These are phyloP conservation scores for Himalopsyche kuldschensis DNA, from an alignment of 2,888 invertebrate genomes.

Conservation along the genomic window DNA sequence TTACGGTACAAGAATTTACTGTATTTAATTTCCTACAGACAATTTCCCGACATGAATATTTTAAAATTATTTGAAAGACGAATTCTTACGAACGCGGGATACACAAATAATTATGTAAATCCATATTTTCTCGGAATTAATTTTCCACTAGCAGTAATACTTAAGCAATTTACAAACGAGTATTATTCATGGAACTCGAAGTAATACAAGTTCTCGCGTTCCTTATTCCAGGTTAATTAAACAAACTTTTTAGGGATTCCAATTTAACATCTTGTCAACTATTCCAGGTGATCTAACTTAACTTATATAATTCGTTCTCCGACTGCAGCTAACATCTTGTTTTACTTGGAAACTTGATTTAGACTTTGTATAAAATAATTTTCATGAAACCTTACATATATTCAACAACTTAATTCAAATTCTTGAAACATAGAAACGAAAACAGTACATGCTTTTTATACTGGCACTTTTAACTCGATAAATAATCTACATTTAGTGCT, in stretches of 20 bases:
- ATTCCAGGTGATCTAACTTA: constrained; percentile 5
- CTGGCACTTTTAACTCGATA: no score
- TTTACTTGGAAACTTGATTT: neutral
- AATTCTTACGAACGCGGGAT: no score
- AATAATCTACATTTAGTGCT: no score
- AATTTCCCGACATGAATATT: no score
- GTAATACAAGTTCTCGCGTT: neutral
- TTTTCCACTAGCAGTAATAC: neutral
- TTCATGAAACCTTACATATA: no score
- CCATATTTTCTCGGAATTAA: neutral
- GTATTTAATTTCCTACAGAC: no score
- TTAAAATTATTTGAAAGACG: no score
- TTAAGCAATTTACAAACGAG: neutral
- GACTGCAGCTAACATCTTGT: neutral
- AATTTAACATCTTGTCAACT: constrained; percentile 4
- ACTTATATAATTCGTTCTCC: neutral
- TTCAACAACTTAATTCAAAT: no score
- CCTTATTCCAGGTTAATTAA: constrained; percentile 1
- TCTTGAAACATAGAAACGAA: no score
- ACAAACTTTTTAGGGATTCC: neutral
- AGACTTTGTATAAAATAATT: neutral
- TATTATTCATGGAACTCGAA: neutral
- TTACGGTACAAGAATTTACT: no score
- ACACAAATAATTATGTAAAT: neutral
- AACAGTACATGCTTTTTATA: no score